phyloP scores from a whole-genome alignment of 2,113 vertebrate genomes.

The Pogona vitticeps region DNA sequence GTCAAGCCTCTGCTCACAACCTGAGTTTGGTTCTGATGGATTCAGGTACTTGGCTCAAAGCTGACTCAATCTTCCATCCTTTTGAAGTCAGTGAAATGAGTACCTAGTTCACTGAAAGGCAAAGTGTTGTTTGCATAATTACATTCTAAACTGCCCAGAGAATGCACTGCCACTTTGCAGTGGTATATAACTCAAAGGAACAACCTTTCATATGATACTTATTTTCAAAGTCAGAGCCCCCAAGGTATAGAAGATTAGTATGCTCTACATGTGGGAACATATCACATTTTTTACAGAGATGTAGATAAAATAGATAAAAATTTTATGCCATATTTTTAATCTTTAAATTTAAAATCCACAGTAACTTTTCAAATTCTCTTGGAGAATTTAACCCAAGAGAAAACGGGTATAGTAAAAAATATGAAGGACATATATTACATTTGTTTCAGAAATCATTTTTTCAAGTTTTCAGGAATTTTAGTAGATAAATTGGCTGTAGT shows the following conservation, averaged over 20 bases:
- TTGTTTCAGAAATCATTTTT: slow-evolving; percentile 63
- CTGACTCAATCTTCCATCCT: no score
- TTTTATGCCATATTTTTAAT: slow-evolving; percentile 61
- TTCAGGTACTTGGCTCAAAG: no score
- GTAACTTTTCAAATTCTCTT: slow-evolving; percentile 63
- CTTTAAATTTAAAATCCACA: slow-evolving; percentile 66
- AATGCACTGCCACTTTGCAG: no score
- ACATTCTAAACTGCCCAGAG: no score
- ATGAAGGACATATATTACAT: slow-evolving; percentile 58
- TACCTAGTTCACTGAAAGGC: no score
- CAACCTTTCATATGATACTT: slow-evolving; percentile 53
- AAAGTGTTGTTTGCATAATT: no score
- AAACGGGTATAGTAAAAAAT: slow-evolving; percentile 70
- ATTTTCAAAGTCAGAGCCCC: slow-evolving; percentile 58
- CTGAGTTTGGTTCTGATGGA: no score
- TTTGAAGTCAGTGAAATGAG: no score
- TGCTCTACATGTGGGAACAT: slow-evolving; percentile 47
- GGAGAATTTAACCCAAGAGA: slow-evolving; percentile 62
- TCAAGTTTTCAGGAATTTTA: slow-evolving; percentile 67
- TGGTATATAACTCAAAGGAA: no score
- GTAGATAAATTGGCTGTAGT: slow-evolving; percentile 62
- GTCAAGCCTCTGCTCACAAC: no score
- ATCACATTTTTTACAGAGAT: slow-evolving; percentile 35
- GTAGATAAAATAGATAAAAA: not conserved
- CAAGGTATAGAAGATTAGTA: slow-evolving; percentile 65